Evolutionary conservation across 1,140 invertebrate genomes (phyloP).

Genomic region (Lanistes nyassanus): DNA sequence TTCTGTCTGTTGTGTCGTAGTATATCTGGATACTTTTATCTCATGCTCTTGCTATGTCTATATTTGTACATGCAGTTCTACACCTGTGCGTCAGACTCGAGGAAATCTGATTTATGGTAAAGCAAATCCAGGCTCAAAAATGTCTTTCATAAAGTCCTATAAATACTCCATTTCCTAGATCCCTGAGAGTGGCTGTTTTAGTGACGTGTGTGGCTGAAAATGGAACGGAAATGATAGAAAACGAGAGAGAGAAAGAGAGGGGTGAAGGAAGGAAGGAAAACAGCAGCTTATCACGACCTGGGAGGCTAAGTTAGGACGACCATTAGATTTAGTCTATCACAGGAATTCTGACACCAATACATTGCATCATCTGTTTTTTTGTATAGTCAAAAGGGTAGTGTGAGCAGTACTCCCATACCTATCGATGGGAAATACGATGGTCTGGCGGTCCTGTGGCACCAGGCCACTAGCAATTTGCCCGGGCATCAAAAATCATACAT

Average conservation of each 20-base stretch:
- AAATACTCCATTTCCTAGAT: background rate
- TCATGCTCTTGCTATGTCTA: no score
- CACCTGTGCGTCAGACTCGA: background rate
- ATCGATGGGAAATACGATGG: no score
- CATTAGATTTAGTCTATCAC: background rate
- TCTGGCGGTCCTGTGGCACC: no score
- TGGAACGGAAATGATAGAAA: background rate
- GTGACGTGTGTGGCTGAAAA: background rate
- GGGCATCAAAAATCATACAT: no score
- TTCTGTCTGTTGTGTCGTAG: no score
- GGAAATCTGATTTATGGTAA: background rate
- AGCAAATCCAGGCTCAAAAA: background rate
- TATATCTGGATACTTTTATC: no score
- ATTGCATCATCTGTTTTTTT: background rate
- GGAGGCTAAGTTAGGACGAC: conserved; percentile 3
- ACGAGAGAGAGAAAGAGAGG: background rate
- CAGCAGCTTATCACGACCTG: background rate
- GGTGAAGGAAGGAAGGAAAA: background rate
- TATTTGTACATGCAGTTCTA: background rate
- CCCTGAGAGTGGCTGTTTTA: background rate
- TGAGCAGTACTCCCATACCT: no score
- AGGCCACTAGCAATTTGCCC: no score
- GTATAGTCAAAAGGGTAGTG: no score
- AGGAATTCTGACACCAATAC: background rate
- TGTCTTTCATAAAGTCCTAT: background rate